Base-by-base conservation (phyloP, 1,140 invertebrate genomes). In the Danaus plexippus region DNA sequence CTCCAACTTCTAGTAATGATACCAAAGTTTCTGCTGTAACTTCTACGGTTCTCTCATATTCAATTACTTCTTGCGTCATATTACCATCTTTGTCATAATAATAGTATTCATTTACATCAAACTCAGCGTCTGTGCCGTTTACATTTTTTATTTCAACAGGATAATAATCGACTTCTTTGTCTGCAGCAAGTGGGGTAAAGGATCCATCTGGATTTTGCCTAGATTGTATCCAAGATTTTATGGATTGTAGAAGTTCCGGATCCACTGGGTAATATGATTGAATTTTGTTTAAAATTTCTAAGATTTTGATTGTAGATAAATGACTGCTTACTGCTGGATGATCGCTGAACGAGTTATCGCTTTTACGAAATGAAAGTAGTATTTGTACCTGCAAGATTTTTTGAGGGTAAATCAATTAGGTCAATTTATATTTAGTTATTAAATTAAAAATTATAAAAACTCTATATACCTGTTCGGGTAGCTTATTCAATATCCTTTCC, bases 301-400 rank as follows among this genome's bases (percentile, higher is more conserved):
- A 67, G 10, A 89, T 88, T 53, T 88, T 85, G 3, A 91, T 85
- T 0, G 90, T 90, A 0, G 88, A 87, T 57, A 88, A 79, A 52
- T 90, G 89, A 67, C 89, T 91, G 22, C 84, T 88, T 59, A 91
- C 83, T 59, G 88, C 88, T 50, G 88, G 89, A 64, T 92, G 91
- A 49, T 91, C 90, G 58, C 90, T 91, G 62, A 92, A 92, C 0
- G 90, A 91, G 54, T 89, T 89, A 60, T 92, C 90, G 22, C 67
- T 77, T 71, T 90, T 90, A 9, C 88, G 82, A 68, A 90, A 92
- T 0, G 88, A 88, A 0, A 91, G 66, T 1, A 92, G 77, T 9
- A 88, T 87, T 80, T 91, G 90, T n/a, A 92, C 88, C 87, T 90
- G 77, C 48, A 85, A 77, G n/a, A 52, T 53, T 66, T 49, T 43